Evolutionary conservation across 2,113 vertebrate species (phyloP).

Genomic region (Chitala chitala): DNA sequence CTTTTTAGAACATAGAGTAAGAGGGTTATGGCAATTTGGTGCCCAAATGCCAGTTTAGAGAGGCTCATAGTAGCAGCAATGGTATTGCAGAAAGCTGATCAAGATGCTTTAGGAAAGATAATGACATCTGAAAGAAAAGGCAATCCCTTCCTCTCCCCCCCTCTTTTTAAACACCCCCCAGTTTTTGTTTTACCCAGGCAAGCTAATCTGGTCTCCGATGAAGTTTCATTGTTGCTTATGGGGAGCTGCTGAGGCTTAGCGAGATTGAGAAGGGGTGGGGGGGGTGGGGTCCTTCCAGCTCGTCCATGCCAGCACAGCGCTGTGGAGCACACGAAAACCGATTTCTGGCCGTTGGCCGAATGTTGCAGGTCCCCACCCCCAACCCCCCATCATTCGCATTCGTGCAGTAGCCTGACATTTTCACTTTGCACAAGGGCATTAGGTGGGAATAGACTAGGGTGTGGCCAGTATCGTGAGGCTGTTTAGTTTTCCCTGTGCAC

Average conservation of each 20-base stretch:
- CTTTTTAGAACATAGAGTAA: slow-evolving; percentile 70
- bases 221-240: slow-evolving; percentile 78
- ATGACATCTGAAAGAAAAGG: slow-evolving; percentile 58
- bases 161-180: slow-evolving; percentile 21
- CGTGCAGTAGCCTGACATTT: slow-evolving; percentile 25
- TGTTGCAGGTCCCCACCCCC: not conserved
- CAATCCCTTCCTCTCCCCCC: slow-evolving; percentile 50
- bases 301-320: slow-evolving; percentile 46
- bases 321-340: slow-evolving; percentile 45
- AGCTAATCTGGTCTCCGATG: slow-evolving; percentile 77
- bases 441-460: no score
- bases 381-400: not conserved
- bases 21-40: slow-evolving; percentile 70
- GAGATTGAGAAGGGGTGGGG: slow-evolving; percentile 50
- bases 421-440: slow-evolving; percentile 8
- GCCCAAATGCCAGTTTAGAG: slow-evolving; percentile 59
- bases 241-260: slow-evolving; percentile 73
- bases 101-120: slow-evolving; percentile 63
- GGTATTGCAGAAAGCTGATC: slow-evolving; percentile 65
- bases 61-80: slow-evolving; percentile 54
- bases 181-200: slow-evolving; percentile 44
- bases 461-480: no score
- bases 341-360: slow-evolving; percentile 37
- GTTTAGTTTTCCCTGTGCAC: not conserved
- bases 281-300: slow-evolving; percentile 56